Base-by-base conservation (phyloP, 1,140 invertebrate species). In the Heliconius melpomene region DNA sequence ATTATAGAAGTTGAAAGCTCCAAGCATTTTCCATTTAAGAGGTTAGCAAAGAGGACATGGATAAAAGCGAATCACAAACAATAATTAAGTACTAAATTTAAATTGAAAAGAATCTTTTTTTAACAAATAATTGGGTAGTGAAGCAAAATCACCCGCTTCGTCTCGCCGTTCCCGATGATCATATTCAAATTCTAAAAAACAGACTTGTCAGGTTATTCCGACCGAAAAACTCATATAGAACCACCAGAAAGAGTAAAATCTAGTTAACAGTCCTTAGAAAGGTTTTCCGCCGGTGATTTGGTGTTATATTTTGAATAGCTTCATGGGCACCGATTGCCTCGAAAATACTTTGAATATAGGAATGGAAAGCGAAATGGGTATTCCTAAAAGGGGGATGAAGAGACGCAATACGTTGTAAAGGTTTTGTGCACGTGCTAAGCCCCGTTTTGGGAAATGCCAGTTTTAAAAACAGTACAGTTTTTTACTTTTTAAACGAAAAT, bases 391-490 rank as follows among this genome's bases (percentile, higher is more conserved):
- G 26, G 26, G 60, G 60, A 66, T 66, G 60, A 66, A 66, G 60
- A 66, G 60, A 66, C 60, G 60, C 60, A 66, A 66, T 66, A 66
- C 60, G 26, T 66, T 66, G 60, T 66, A 66, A 66, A 66, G 60
- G 23, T 66, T 66, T 66, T 66, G 60, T 66, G 60, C 60, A 66
- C 60, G 60, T 66, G 60, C 60, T 66, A 66, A 66, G 60, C 60
- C 60, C 26, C 60, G 60, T 66, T 66, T 66, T 66, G 60, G 60
- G 60, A 29, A 66, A 66, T 23, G 60, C 60, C 60, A 29, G 26
- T 66, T 66, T 66, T 66, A 66, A 66, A 60, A 66, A 66, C 60
- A 66, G 60, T 66, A 66, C 20, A 23, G 60, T 26, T 66, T 66
- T 66, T 66, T 66, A 66, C 23, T 29, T 66, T 66, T 29, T 26